These are phyloP conservation scores for Catonia carolina DNA, from an alignment of 2,888 invertebrate genomes.

Conservation along the genomic window DNA sequence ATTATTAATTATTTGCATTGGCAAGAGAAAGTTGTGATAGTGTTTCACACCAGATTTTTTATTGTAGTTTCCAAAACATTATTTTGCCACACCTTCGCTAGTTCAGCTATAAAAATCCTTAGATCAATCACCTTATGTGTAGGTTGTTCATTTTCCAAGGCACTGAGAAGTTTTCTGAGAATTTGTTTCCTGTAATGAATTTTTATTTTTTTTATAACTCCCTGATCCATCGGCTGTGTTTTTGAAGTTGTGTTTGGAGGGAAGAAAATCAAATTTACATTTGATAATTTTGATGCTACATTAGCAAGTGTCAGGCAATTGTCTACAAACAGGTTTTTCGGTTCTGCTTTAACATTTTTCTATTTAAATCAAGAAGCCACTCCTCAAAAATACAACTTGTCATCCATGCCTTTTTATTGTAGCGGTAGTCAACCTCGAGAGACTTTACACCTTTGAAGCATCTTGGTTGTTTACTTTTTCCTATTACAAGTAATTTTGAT, in stretches of 20 bases:
- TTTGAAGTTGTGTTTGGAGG: neutral
- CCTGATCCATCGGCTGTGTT: conserved; percentile 12
- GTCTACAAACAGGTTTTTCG: conserved; percentile 1
- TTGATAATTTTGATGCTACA: no score
- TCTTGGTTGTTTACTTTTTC: conserved; percentile 4
- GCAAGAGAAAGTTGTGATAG: no score
- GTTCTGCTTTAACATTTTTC: conserved; percentile 6
- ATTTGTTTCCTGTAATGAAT: conserved; percentile 9
- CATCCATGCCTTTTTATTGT: conserved; percentile 15
- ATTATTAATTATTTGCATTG: no score
- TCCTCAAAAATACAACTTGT: conserved; percentile 3
- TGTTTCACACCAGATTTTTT: conserved; percentile 13
- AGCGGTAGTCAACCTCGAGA: neutral
- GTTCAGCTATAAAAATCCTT: neutral
- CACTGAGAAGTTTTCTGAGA: neutral
- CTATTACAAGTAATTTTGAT: neutral
- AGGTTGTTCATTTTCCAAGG: neutral
- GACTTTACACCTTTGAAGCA: conserved; percentile 4
- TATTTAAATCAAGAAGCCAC: neutral
- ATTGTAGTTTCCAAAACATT: conserved; percentile 37
- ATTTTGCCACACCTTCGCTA: conserved; percentile 10
- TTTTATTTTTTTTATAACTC: neutral
- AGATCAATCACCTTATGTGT: neutral
- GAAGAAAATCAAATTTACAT: neutral
- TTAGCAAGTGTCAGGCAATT: conserved; percentile 7